These are phyloP conservation scores for Melanotaenia boesemani DNA, from an alignment of 2,797 vertebrate species.

Conservation along the genomic window DNA sequence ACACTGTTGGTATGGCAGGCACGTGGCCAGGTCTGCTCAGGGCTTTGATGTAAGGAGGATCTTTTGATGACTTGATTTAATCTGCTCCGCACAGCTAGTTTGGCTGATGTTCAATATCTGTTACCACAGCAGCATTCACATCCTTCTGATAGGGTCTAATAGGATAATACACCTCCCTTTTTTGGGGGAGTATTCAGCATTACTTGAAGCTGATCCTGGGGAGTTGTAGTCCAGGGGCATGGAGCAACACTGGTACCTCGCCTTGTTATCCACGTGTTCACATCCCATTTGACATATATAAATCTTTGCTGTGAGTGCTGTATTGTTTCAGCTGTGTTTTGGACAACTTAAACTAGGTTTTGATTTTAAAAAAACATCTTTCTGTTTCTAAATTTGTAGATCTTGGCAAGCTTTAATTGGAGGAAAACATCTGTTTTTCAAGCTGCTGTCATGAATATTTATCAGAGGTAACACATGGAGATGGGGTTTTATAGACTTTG, in stretches of 20 bases:
- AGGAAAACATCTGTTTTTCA: slow-evolving; percentile 84
- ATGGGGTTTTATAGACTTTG: slow-evolving; percentile 68
- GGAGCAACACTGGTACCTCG: slow-evolving; percentile 8
- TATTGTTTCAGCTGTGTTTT: slow-evolving; percentile 54
- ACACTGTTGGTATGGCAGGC: slow-evolving; percentile 56
- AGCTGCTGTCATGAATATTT: slow-evolving; percentile 82
- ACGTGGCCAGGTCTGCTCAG: slow-evolving; percentile 50
- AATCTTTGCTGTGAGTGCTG: slow-evolving; percentile 45
- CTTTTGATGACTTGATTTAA: slow-evolving; percentile 82
- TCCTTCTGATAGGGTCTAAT: slow-evolving; percentile 63
- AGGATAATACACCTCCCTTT: slow-evolving; percentile 38
- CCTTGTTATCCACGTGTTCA: slow-evolving; percentile 46
- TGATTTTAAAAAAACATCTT: slow-evolving; percentile 68
- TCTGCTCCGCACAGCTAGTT: slow-evolving; percentile 57
- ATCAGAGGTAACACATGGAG: slow-evolving; percentile 73
- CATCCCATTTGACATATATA: slow-evolving; percentile 29
- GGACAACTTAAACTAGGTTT: slow-evolving; percentile 32
- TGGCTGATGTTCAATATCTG: slow-evolving; percentile 63
- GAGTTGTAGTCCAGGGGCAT: slow-evolving; percentile 25
- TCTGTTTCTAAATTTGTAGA: slow-evolving; percentile 76
- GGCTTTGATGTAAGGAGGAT: slow-evolving; percentile 70
- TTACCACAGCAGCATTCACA: slow-evolving; percentile 47
- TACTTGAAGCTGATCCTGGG: slow-evolving; percentile 10
- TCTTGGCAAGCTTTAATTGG: slow-evolving; percentile 77
- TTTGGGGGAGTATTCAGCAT: slow-evolving; percentile 14